These are phyloP conservation scores for Myripristis murdjan DNA, from an alignment of 2,797 vertebrate genomes.

Conservation along the genomic window DNA sequence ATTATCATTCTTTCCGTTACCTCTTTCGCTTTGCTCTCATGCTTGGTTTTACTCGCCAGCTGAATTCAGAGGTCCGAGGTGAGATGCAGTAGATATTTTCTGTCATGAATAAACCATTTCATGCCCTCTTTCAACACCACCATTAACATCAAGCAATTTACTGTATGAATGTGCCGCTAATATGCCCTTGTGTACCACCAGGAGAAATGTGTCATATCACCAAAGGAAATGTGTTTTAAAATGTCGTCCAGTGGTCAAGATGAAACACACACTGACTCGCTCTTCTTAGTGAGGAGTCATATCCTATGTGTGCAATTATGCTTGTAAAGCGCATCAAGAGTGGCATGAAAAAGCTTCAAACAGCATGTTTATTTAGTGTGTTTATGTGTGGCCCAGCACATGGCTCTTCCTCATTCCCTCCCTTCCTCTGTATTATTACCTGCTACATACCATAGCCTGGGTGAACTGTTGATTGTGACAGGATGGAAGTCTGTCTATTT, in stretches of 20 bases:
- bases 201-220: slow-evolving; percentile 6
- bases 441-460: not conserved
- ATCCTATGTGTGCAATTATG: slow-evolving; percentile 8
- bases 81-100: slow-evolving; percentile 38
- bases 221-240: slow-evolving; percentile 7
- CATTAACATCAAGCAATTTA: slow-evolving; percentile 40
- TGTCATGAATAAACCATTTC: slow-evolving; percentile 64
- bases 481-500: slow-evolving; percentile 12
- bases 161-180: slow-evolving; percentile 27
- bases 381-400: not conserved
- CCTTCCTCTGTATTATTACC: slow-evolving; percentile 5
- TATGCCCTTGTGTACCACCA: not conserved
- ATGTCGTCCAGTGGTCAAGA: slow-evolving; percentile 5
- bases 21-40: not conserved
- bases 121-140: slow-evolving; percentile 20
- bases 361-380: not conserved
- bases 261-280: not conserved
- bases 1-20: slow-evolving; percentile 56
- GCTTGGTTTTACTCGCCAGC: slow-evolving; percentile 19
- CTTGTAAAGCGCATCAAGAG: not conserved
- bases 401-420: slow-evolving; percentile 5
- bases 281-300: not conserved
- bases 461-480: not conserved
- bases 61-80: slow-evolving; percentile 56
- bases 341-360: not conserved